Percentiles rank a stretch among this genome's conserved stretches.
phyloP scores from a whole-genome alignment of 2,888 invertebrate species.

The Crossocerus cetratus region DNA sequence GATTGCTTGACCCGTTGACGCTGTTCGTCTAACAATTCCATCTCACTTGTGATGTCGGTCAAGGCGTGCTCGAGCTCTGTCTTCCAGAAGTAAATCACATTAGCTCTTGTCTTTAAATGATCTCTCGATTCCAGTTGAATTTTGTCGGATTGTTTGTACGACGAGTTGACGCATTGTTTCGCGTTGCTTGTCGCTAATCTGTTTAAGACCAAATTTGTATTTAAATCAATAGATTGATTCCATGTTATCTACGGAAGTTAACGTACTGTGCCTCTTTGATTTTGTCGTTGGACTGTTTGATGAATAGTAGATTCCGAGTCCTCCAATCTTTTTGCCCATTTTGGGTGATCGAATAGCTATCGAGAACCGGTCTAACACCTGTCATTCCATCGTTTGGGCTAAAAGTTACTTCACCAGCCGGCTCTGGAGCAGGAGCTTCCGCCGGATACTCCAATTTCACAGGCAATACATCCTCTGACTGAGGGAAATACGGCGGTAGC shows the following conservation, averaged over 20 bases:
- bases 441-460: conserved; percentile 72
- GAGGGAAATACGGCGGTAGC: conserved; percentile 80
- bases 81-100: conserved; percentile 87
- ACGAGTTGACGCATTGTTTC: conserved; percentile 82
- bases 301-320: conserved; percentile 67
- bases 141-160: conserved; percentile 83
- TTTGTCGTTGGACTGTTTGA: conserved; percentile 79
- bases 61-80: conserved; percentile 85
- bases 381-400: conserved; percentile 84
- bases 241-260: neutral
- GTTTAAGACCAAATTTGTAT: too few relatives aligned
- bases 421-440: conserved; percentile 82
- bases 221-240: neutral
- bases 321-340: conserved; percentile 88
- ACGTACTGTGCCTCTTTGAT: conserved; percentile 74
- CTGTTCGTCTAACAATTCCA: conserved; percentile 83
- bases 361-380: conserved; percentile 86
- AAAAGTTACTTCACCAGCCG: conserved; percentile 86
- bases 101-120: conserved; percentile 82
- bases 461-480: conserved; percentile 78
- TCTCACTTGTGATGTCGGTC: conserved; percentile 84
- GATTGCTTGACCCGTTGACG: conserved; percentile 84
- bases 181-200: conserved; percentile 78
- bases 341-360: conserved; percentile 86
- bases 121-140: conserved; percentile 84